These are phyloP conservation scores for Porites lutea DNA, from an alignment of 64 coral and sea anemone species.

Conservation along the genomic window DNA sequence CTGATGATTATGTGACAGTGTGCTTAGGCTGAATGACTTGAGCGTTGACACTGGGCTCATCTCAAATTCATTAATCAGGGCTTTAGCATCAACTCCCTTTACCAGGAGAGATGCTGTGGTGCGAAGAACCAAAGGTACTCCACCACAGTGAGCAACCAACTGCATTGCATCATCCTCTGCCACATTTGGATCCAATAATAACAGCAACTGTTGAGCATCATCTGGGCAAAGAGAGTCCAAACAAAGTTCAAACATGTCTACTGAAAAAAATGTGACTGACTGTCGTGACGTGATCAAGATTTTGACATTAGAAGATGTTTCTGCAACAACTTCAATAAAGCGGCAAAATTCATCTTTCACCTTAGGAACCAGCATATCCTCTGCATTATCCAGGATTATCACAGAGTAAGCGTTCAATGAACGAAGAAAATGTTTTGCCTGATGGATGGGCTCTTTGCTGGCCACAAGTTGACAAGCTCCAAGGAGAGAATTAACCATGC, in stretches of 20 bases:
- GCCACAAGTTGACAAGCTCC: slow-evolving; percentile 83
- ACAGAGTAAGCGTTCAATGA: slow-evolving; percentile 64
- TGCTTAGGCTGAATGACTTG: slow-evolving; percentile 79
- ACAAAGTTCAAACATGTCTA: slow-evolving; percentile 51
- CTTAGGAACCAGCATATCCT: slow-evolving; percentile 82
- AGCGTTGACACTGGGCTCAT: slow-evolving; percentile 80
- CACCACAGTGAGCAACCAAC: slow-evolving; percentile 79
- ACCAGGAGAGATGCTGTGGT: slow-evolving; percentile 88
- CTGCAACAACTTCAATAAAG: slow-evolving; percentile 76
- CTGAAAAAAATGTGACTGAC: slow-evolving; percentile 72
- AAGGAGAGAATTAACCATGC: slow-evolving; percentile 87
- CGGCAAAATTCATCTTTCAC: slow-evolving; percentile 76
- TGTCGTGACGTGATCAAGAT: slow-evolving; percentile 81
- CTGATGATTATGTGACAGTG: slow-evolving; percentile 84
- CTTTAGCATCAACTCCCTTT: slow-evolving; percentile 72
- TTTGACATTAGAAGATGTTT: slow-evolving; percentile 81
- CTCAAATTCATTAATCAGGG: slow-evolving; percentile 82
- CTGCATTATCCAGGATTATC: slow-evolving; percentile 94
- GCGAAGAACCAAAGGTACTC: slow-evolving; percentile 83
- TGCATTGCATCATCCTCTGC: slow-evolving; percentile 73
- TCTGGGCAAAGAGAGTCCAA: slow-evolving; percentile 63
- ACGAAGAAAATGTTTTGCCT: slow-evolving; percentile 78
- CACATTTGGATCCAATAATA: slow-evolving; percentile 57
- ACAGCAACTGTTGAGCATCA: slow-evolving; percentile 70
- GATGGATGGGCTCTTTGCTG: slow-evolving; percentile 65